These are phyloP conservation scores for Polypedilum vanderplanki DNA, from an alignment of 1,140 invertebrate species.

Conservation along the genomic window DNA sequence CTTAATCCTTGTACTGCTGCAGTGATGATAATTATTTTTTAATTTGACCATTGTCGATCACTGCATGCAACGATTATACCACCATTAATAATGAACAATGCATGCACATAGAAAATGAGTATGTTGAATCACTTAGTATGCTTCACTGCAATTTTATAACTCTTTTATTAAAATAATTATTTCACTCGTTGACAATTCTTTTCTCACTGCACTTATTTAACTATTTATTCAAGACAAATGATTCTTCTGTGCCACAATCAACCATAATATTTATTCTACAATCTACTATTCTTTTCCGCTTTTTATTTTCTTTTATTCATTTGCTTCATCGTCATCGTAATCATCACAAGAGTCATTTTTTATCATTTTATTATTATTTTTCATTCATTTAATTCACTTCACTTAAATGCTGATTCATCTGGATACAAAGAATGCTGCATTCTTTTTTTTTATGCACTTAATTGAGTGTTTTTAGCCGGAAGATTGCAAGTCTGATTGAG, in stretches of 20 bases:
- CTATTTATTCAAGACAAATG: not conserved
- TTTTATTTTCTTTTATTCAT: not conserved
- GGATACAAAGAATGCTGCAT: not conserved
- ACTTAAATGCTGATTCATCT: not conserved
- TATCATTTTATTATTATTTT: not conserved
- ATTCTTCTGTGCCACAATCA: not conserved
- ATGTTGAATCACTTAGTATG: not conserved
- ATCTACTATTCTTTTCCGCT: not conserved
- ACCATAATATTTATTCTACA: too few relatives aligned
- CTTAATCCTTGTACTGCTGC: not conserved
- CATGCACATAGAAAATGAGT: not conserved
- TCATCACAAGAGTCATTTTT: not conserved
- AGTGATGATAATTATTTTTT: constrained; percentile 28
- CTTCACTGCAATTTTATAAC: not conserved
- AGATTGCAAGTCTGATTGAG: not conserved
- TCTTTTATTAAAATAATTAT: not conserved
- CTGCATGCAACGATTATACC: not conserved
- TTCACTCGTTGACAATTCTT: not conserved
- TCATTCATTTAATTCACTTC: constrained; percentile 23
- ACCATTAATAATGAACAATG: not conserved
- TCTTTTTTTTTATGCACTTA: not conserved
- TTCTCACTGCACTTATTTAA: not conserved
- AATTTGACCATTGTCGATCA: constrained; percentile 24
- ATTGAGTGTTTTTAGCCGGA: not conserved
- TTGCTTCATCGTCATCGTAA: not conserved